Evolutionary conservation across 2,888 invertebrate genomes (phyloP).

Genomic region (Aspidapion aeneum): DNA sequence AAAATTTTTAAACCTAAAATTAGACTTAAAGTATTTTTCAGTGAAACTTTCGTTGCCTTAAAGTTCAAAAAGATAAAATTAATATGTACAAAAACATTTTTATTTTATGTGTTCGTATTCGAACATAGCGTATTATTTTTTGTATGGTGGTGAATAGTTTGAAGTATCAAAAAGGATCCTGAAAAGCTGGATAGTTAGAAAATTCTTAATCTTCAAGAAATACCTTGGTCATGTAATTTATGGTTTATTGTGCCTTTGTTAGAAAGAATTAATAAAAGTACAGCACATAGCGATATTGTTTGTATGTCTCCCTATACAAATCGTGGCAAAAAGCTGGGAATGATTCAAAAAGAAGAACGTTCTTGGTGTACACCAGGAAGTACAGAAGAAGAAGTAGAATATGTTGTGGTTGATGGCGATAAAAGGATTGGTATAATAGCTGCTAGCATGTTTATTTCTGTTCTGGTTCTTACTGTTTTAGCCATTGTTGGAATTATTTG

Average conservation of each 20-base stretch:
- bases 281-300: slow-evolving; percentile 51
- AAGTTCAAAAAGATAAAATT: background rate
- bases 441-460: slow-evolving; percentile 55
- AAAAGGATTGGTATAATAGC: slow-evolving; percentile 53
- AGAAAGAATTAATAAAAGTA: slow-evolving; percentile 54
- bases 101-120: too few species aligned
- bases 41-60: background rate
- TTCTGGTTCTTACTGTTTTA: slow-evolving; percentile 49
- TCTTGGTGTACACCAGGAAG: slow-evolving; percentile 56
- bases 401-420: slow-evolving; percentile 51
- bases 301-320: slow-evolving; percentile 60
- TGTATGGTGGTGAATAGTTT: too few species aligned
- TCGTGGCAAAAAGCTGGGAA: slow-evolving; percentile 50
- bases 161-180: slow-evolving; percentile 56
- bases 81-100: too few species aligned
- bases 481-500: slow-evolving; percentile 54
- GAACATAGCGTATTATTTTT: too few species aligned
- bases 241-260: slow-evolving; percentile 61
- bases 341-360: slow-evolving; percentile 44
- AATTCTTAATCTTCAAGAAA: slow-evolving; percentile 52
- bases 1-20: background rate
- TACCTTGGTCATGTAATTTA: slow-evolving; percentile 67
- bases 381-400: slow-evolving; percentile 51
- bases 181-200: slow-evolving; percentile 35
- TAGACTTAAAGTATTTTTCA: background rate